Base-by-base conservation (phyloP, 2,797 vertebrate species). In the Argyrosomus regius region DNA sequence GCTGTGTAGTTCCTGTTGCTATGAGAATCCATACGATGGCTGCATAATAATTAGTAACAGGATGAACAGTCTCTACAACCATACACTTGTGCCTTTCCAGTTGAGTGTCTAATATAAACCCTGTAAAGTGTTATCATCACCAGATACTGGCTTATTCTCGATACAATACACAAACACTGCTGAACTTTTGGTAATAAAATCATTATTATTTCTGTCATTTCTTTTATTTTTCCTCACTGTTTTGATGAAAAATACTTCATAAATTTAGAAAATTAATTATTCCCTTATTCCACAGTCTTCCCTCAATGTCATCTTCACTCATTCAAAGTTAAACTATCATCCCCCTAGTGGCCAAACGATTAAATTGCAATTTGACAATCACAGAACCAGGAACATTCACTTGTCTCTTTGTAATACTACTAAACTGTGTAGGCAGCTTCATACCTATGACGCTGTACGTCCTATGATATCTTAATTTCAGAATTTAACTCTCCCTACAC, bases 21-120 rank as follows among this genome's bases (percentile, higher is more conserved):
- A 79, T 77, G 90, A 75, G 72, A 77, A 72, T 41, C 46, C 69
- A 57, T 10, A 82, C 70, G 17, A 35, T 46, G 35, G 56, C 41
- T 84, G 87, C 81, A 92, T 93, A 31, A 84, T 63, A 92, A 93
- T 88, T 80, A 81, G 60, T 56, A 61, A 26, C 26, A 16, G 18
- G 5, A 13, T 53, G 67, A 82, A 81, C 43, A 49, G 62, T 68
- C 56, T 54, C 8, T 14, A 26, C 13, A 65, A 50, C 53, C 7
- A 50, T 28, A 52, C 3, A 50, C 64, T 70, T 6, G n/a, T 11
- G 10, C 6, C 26, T 5, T 26, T 26, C 3, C 26, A 10, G 4
- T 9, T 39, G 61, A 39, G 6, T 3, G 14, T 45, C 13, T 70
- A 53, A 70, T 13, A 49, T 5, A 56, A 50, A 17, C 3, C n/a